Evolutionary conservation across 2,888 invertebrate species (phyloP), one percentile per base, ranked within the genome.

Genomic region (Argynnis bischoffii): DNA sequence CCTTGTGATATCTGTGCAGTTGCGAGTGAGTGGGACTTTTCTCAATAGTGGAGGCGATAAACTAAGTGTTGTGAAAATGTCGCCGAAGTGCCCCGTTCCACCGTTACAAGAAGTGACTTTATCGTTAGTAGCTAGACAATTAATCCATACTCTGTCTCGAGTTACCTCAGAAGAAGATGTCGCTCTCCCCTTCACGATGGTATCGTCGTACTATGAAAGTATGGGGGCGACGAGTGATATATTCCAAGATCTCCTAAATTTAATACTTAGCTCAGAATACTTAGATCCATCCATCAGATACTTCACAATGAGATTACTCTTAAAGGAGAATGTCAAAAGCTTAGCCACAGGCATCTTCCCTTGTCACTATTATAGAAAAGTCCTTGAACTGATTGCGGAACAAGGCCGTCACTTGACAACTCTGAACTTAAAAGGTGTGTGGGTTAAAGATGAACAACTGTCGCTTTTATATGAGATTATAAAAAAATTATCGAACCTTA

Each of bases 371-470:
- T 95, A 95, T 81, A 94, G 94, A 71, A 94, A 94, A 84, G 94
- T 96, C 76, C 87, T 96, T 77, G 94, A 95, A 83, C 93, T 94
- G 72, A 94, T 96, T 76, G 90, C 92, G 6, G 93, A 93, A 26
- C 95, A 95, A 83, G 96, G 95, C 8, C 93, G 89, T 8, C 94
- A 95, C 46, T 78, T 96, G 74, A 94, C 94, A 55, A 86, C 94
- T 48, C 92, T 96, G 63, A 95, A 95, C 84, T 85, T 96, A 67
- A 95, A 95, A 88, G 96, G 96, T 15, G 94, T 96, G 47, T 96
- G 95, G 95, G 94, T 95, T 54, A 94, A 95, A 82, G 95, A 95
- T 63, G 95, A 96, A 72, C 94, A 95, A 75, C 92, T 95, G 77
- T 86, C 93, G 67, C 90, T 95, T 14, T 91, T 96, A 88, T 94